Evolutionary conservation across 2,113 vertebrate genomes (phyloP).

Genomic region (Channa argus): DNA sequence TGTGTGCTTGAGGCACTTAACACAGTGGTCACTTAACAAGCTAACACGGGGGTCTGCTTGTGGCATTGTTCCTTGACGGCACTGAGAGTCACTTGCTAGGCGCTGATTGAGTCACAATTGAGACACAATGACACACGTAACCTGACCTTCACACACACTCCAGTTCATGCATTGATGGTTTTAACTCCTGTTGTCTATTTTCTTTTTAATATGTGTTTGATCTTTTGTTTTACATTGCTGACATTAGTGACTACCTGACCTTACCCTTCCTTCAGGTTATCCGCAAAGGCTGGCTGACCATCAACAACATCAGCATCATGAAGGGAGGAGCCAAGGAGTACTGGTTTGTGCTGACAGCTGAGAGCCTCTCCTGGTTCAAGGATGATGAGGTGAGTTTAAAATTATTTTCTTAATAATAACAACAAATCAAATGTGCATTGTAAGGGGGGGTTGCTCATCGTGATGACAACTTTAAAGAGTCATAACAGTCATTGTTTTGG

Average conservation of each 20-base stretch:
- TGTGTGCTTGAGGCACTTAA: constrained; percentile 60
- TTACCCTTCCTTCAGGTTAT: constrained; percentile 85
- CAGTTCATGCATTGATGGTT: constrained; percentile 16
- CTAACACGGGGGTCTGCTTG: constrained; percentile 50
- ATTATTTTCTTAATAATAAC: not conserved
- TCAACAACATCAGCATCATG: constrained; percentile 94
- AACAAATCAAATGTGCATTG: not conserved
- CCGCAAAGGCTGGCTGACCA: constrained; percentile 95
- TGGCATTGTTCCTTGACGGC: constrained; percentile 49
- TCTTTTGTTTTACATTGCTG: not conserved
- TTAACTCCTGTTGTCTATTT: not conserved
- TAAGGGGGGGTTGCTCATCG: not conserved
- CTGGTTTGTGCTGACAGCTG: constrained; percentile 92
- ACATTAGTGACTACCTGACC: constrained; percentile 20
- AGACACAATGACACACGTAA: constrained; percentile 50
- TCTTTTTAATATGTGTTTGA: not conserved
- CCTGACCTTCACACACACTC: constrained; percentile 29
- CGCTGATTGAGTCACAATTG: constrained; percentile 41
- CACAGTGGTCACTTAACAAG: constrained; percentile 66
- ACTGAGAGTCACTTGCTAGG: constrained; percentile 47
- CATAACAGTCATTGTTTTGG: not conserved
- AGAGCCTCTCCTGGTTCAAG: constrained; percentile 92
- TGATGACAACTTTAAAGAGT: not conserved
- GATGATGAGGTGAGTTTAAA: constrained; percentile 87
- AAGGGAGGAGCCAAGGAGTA: constrained; percentile 93